Conservation (phyloP, 1,140 invertebrate species). For the Drosophila biarmipes region DNA sequence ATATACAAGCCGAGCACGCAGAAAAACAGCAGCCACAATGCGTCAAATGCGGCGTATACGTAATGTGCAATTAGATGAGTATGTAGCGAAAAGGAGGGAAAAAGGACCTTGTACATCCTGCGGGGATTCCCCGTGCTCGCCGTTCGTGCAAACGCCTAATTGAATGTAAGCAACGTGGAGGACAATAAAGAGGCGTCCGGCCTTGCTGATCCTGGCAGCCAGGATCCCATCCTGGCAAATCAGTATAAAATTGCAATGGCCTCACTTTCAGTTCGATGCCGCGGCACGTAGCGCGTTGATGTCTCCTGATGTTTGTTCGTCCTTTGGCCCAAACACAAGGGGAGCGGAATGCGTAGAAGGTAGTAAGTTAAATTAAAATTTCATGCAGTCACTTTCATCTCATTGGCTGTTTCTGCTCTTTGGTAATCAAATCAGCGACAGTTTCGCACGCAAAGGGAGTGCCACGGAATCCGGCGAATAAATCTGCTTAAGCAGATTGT, state of each 20-base stretch:
- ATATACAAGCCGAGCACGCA: constrained; percentile 65
- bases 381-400: constrained; percentile 51
- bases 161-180: constrained; percentile 74
- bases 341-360: constrained; percentile 7
- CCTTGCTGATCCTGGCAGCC: constrained; percentile 18
- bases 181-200: constrained; percentile 22
- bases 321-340: constrained; percentile 29
- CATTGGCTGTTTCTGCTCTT: constrained; percentile 10
- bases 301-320: constrained; percentile 26
- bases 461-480: constrained; percentile 27
- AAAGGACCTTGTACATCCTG: constrained; percentile 6
- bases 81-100: not conserved
- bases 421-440: constrained; percentile 46
- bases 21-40: constrained; percentile 58
- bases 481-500: constrained; percentile 38
- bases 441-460: constrained; percentile 18
- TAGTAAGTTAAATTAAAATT: constrained; percentile 76
- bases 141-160: constrained; percentile 67
- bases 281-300: constrained; percentile 57
- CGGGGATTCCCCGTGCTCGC: constrained; percentile 19
- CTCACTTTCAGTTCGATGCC: constrained; percentile 67
- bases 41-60: constrained; percentile 75
- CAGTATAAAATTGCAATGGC: constrained; percentile 77
- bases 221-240: constrained; percentile 24
- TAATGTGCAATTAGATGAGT: constrained; percentile 73